Base-by-base conservation (phyloP, 2,888 invertebrate species). In the Brenthis hecate region DNA sequence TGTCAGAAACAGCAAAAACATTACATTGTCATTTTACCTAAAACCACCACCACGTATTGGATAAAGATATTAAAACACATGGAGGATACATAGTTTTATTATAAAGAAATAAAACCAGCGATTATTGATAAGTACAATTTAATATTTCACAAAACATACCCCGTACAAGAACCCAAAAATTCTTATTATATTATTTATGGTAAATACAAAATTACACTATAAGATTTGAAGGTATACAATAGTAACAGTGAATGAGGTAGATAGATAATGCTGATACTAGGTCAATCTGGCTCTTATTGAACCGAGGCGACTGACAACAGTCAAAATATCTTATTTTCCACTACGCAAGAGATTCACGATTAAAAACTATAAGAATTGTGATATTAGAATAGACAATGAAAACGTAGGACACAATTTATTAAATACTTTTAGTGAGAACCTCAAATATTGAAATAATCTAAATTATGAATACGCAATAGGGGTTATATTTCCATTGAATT, bases 101-200 rank as follows among this genome's bases (percentile, higher is more conserved):
- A 14, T 23, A 23, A 50, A 47, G 14, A 86, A 92, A 89, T 89
- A 73, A 92, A 91, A 92, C 91, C 43, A 87, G 77, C 91, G 89
- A 79, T 91, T 85, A 86, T 87, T 90, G 85, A 89, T 91, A 92
- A 91, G 91, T 92, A 92, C 92, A 91, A 89, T 92, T 88, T 92
- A 91, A 88, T 91, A 88, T 88, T 89, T 86, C 91, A 92, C 91
- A 92, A 91, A 90, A 92, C 88, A 86, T 90, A 89, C 88, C 91
- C 91, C 86, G 83, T 89, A 91, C 86, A 91, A 84, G 83, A 92
- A 91, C 88, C 87, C 82, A 84, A 88, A 84, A 86, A 88, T 85
- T 84, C 88, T 85, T 91, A 91, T 80, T 74, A 86, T 85, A 88
- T 82, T 87, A 85, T 89, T 82, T 87, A 85, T 89, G 88, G 88